Conservation (phyloP, 30 jellyfish, hydroid and myxozoan species). For the Clytia hemisphaerica region DNA sequence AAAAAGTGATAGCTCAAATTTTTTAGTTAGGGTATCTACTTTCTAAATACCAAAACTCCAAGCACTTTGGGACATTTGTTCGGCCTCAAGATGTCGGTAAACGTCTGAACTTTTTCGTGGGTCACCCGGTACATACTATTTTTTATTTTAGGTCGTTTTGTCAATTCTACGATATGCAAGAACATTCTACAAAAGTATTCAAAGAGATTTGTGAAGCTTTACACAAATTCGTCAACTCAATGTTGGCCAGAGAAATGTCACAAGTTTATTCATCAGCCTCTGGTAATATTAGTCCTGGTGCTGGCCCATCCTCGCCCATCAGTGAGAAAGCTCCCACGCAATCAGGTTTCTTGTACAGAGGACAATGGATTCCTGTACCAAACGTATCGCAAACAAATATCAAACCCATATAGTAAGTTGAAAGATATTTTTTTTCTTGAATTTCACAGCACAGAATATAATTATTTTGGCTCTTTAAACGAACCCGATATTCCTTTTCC, state of each 20-base stretch:
- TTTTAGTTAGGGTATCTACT: no score
- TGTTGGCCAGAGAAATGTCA: slow-evolving; percentile 73
- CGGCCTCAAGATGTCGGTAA: no score
- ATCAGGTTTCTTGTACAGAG: slow-evolving; percentile 73
- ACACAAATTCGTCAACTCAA: slow-evolving; percentile 64
- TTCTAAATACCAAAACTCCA: no score
- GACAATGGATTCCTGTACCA: slow-evolving; percentile 86
- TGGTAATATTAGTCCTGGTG: slow-evolving; percentile 4
- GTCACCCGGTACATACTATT: not conserved
- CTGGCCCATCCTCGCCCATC: slow-evolving; percentile 25
- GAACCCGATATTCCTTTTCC: no score
- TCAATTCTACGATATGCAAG: slow-evolving; percentile 85
- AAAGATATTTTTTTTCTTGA: not conserved
- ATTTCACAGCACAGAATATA: not conserved
- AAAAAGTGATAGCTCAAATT: no score
- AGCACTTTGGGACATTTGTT: no score
- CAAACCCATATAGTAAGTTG: slow-evolving; percentile 79
- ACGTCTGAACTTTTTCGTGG: not conserved
- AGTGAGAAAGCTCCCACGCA: slow-evolving; percentile 40
- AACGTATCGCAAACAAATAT: slow-evolving; percentile 41
- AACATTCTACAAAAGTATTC: slow-evolving; percentile 92
- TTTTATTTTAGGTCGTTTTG: slow-evolving; percentile 67
- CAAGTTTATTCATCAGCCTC: slow-evolving; percentile 40
- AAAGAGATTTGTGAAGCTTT: slow-evolving; percentile 81
- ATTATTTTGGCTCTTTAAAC: no score